Percentiles rank a stretch among this genome's conserved stretches.
Conservation (phyloP, 2,113 vertebrate genomes). For the Leptocoma aspasia region DNA sequence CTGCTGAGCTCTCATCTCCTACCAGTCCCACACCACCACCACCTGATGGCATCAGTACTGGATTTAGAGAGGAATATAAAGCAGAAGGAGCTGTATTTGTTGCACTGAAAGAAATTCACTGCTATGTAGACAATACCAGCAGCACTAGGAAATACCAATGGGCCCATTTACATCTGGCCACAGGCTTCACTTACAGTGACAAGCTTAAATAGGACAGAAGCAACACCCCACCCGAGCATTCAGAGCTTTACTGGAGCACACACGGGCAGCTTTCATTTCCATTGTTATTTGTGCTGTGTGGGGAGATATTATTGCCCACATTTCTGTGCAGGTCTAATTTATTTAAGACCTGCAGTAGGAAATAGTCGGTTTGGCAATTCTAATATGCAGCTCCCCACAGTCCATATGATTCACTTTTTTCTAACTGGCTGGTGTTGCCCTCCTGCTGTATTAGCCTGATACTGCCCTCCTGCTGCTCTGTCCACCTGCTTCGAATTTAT, state of each 20-base stretch:
- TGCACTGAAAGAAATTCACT: not conserved
- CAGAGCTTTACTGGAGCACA: not conserved
- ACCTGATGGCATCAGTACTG: not conserved
- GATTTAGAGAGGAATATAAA: not conserved
- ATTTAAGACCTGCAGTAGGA: slow-evolving; percentile 49
- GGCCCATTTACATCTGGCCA: not conserved
- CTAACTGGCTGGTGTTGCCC: slow-evolving; percentile 41
- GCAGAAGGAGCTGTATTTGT: not conserved
- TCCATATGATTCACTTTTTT: slow-evolving; percentile 39
- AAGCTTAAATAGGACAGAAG: not conserved
- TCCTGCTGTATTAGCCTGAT: slow-evolving; percentile 46
- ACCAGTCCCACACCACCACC: not conserved
- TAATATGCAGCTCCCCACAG: slow-evolving; percentile 55
- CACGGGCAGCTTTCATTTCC: not conserved
- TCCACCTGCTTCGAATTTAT: slow-evolving; percentile 73
- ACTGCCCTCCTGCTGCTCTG: slow-evolving; percentile 57
- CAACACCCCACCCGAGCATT: not conserved
- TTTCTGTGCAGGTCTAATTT: slow-evolving; percentile 44
- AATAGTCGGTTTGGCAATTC: slow-evolving; percentile 60
- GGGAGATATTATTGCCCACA: not conserved
- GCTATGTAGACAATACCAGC: not conserved
- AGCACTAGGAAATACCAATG: not conserved
- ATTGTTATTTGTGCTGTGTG: not conserved
- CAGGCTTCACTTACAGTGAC: not conserved
- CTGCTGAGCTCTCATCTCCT: not conserved